A percentile compares a stretch with the other conserved stretches of the same genome.
These are phyloP conservation scores for Nematopogon swammerdamellus DNA, from an alignment of 2,888 invertebrate species.

Conservation along the genomic window DNA sequence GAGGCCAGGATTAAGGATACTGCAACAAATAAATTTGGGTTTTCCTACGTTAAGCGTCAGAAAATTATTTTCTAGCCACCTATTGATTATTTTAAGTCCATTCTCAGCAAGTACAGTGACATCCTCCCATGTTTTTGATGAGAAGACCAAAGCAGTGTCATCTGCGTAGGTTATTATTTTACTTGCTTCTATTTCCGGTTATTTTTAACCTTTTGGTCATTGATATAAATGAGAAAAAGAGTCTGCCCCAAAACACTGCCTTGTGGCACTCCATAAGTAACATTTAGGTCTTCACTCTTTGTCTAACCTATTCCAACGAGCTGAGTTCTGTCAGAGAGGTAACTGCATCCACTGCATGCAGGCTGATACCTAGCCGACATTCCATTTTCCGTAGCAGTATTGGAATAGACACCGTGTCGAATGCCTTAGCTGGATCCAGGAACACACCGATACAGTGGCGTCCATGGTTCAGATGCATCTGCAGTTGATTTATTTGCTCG, in stretches of 20 bases:
- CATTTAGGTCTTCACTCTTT: background rate
- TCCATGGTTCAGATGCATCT: constrained; percentile 1
- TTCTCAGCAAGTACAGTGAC: background rate
- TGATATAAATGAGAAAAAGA: background rate
- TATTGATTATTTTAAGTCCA: background rate
- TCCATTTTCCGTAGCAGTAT: constrained; percentile 2
- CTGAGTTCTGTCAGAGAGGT: background rate
- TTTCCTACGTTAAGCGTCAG: constrained; percentile 1
- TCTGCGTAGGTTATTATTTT: constrained; percentile 2
- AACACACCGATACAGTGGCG: constrained; percentile 1
- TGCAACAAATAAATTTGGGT: constrained; percentile 3
- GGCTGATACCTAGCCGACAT: background rate
- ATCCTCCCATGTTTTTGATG: background rate
- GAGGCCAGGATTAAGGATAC: background rate
- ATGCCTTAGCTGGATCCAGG: constrained; percentile 4
- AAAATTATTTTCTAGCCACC: constrained; percentile 1
- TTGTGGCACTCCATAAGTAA: background rate
- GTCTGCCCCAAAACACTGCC: background rate
- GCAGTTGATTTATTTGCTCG: constrained; percentile 1
- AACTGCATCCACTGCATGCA: background rate
- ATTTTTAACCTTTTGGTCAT: background rate
- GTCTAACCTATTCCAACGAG: background rate
- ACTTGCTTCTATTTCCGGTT: background rate
- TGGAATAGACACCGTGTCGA: constrained; percentile 6
- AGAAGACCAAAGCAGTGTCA: constrained; percentile 3